These are phyloP conservation scores for Lamprologus speciosus DNA, from an alignment of 2,113 vertebrate genomes.

Conservation along the genomic window DNA sequence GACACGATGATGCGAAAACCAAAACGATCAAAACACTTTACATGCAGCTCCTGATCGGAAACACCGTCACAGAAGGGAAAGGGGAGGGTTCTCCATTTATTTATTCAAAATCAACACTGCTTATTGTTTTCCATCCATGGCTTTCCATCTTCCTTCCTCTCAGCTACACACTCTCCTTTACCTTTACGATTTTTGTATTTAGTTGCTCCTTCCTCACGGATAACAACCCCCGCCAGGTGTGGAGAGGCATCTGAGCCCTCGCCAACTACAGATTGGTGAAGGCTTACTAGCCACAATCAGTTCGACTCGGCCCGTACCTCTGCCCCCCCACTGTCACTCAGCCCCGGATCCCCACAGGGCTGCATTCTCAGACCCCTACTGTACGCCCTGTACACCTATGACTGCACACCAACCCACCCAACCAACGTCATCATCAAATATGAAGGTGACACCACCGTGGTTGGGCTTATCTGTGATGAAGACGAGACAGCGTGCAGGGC, in stretches of 20 bases:
- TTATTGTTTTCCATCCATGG: neutral
- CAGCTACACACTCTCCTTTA: neutral
- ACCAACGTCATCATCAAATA: neutral
- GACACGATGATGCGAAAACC: constrained; percentile 30
- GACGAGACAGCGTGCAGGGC: neutral
- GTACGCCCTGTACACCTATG: neutral
- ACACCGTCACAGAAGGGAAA: neutral
- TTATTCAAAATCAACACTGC: neutral
- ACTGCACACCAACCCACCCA: neutral
- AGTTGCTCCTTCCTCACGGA: neutral
- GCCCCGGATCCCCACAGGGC: neutral
- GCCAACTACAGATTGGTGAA: neutral
- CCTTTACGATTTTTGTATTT: neutral
- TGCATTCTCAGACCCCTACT: neutral
- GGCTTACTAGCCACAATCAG: neutral
- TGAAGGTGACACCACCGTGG: neutral
- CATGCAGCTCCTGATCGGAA: neutral
- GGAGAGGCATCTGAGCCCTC: neutral
- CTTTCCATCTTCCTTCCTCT: neutral
- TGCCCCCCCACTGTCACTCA: neutral
- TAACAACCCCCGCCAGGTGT: neutral
- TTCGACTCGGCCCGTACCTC: neutral
- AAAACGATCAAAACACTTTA: constrained; percentile 26
- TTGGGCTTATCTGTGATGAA: neutral
- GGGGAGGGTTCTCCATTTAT: neutral